Evolutionary conservation across 2,113 vertebrate species (phyloP), one percentile per base, ranked within the genome.

Genomic region (Silurus glanis): DNA sequence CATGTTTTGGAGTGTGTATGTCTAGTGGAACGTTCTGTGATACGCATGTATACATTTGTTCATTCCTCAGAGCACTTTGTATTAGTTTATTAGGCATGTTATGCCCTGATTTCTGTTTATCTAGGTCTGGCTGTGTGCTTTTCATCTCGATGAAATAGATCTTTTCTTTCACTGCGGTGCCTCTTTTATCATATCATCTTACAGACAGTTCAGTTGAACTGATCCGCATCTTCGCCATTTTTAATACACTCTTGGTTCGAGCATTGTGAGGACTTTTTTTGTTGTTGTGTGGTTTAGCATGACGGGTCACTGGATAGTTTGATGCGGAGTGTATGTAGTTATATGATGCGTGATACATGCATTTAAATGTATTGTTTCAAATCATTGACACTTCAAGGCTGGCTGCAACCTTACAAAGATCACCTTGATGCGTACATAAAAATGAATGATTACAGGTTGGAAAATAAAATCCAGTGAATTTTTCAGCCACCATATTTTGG

Each of bases 161-260:
- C 13, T 49, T 83, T 67, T 72, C 28, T 58, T 45, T 59, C 37
- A 19, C 28, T 83, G 49, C 61, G 16, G 9, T 78, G 19, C 25
- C 55, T 23, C 49, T 51, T 21, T 87, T 59, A 67, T 59, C 28
- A 12, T 28, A 78, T 83, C 47, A 76, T 83, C 17, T 87, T 80
- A 28, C 37, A 72, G 4, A 25, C 13, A 25, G 25, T 69, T 69
- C 49, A 28, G 64, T 69, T 53, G 45, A 45, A 85, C 56, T 53
- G 59, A 55, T 69, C 53, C 69, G 21, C 74, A 21, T 83, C 51
- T 47, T 4, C 12, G 71, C 49, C 74, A 87, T 79, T 71, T 87
- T 83, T 51, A 80, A 84, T 71, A n/a, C 13, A 37, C 58, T 78
- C 56, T 58, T 75, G 56, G 3, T 12, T 75, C 69, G 45, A 78